Evolutionary conservation across 2,888 invertebrate genomes (phyloP).

Genomic region (Leptinotarsa haldemani): DNA sequence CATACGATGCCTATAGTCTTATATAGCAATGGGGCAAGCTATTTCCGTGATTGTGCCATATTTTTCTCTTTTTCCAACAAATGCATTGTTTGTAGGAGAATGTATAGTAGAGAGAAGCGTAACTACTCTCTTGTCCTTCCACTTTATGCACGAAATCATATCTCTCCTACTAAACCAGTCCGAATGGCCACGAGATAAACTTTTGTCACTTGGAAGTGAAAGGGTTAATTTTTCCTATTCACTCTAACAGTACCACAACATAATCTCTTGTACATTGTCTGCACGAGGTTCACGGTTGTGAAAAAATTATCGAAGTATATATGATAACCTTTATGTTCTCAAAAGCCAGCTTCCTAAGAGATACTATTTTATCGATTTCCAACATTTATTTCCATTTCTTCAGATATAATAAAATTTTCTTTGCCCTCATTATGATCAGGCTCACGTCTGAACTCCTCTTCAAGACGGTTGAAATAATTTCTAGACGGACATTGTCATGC

Average conservation of each 20-base stretch:
- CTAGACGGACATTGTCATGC: too few species aligned
- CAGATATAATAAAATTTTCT: too few species aligned
- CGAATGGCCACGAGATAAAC: background rate
- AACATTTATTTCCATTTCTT: too few species aligned
- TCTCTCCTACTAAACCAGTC: too few species aligned
- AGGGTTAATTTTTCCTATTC: background rate
- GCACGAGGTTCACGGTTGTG: background rate
- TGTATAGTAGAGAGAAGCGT: background rate
- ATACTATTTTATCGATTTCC: too few species aligned
- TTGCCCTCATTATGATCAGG: too few species aligned
- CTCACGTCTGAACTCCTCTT: too few species aligned
- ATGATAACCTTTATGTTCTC: slow-evolving; percentile 5
- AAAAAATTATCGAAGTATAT: slow-evolving; percentile 1
- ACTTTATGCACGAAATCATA: background rate
- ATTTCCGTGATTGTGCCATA: background rate
- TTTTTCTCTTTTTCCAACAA: background rate
- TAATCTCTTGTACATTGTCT: background rate
- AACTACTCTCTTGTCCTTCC: background rate
- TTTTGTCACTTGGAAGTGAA: background rate
- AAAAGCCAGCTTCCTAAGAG: too few species aligned
- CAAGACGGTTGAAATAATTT: too few species aligned
- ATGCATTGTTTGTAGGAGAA: background rate
- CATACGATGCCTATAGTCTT: too few species aligned
- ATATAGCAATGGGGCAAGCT: background rate
- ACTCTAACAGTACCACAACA: background rate